phyloP scores from a whole-genome alignment of 2,888 invertebrate genomes.

The Carpatolechia fugitivella region DNA sequence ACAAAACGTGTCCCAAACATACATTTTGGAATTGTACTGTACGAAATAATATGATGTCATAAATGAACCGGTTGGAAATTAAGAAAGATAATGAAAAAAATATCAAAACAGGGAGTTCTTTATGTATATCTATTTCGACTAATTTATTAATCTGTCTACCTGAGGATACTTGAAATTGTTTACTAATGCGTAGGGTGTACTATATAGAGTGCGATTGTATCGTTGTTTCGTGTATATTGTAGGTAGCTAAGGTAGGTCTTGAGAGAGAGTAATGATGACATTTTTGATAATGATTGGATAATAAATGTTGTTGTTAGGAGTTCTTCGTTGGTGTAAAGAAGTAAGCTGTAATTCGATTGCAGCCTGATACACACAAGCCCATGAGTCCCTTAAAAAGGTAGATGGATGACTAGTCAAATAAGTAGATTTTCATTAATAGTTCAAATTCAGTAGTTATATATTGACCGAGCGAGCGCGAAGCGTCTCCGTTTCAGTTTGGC shows the following conservation, averaged over 20 bases:
- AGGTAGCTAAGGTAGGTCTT: constrained; percentile 31
- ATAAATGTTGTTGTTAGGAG: constrained; percentile 1
- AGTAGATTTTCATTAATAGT: too few species aligned
- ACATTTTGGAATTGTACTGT: constrained; percentile 1
- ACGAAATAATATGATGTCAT: background rate
- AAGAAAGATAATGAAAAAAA: constrained; percentile 28
- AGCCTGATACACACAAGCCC: constrained; percentile 11
- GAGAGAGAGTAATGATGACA: constrained; percentile 45
- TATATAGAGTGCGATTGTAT: constrained; percentile 17
- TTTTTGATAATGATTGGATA: constrained; percentile 19
- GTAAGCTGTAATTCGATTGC: constrained; percentile 9
- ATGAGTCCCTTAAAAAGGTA: background rate
- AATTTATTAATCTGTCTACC: constrained; percentile 50
- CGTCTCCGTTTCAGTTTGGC: too few species aligned
- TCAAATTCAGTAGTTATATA: too few species aligned
- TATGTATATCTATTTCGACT: constrained; percentile 40
- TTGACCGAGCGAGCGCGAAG: too few species aligned
- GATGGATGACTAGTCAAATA: too few species aligned
- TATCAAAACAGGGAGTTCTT: constrained; percentile 52
- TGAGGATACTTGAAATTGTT: constrained; percentile 23
- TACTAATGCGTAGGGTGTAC: background rate
- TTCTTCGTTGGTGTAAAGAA: background rate
- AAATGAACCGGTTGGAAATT: constrained; percentile 12
- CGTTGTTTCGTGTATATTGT: constrained; percentile 17
- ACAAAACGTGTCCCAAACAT: constrained; percentile 23